phyloP scores from a whole-genome alignment of 2,113 vertebrate genomes.

The Cheilinus undulatus region DNA sequence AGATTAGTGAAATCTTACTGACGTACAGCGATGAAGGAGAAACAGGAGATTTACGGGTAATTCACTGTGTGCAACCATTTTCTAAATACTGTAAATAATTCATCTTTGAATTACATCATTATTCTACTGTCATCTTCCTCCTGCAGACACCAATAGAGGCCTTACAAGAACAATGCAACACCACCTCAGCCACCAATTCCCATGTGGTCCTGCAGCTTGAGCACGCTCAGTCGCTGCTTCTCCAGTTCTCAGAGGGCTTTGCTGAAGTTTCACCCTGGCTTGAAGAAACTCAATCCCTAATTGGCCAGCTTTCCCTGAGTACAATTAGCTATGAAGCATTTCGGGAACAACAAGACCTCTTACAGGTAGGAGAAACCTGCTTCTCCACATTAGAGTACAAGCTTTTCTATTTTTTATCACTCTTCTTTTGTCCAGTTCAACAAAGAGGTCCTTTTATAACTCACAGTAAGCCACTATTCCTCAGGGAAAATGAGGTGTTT shows the following conservation, averaged over 20 bases:
- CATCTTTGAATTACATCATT: neutral
- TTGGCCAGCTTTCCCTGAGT: slow-evolving; percentile 77
- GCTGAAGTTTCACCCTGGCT: slow-evolving; percentile 89
- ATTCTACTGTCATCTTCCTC: slow-evolving; percentile 1
- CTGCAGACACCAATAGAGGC: slow-evolving; percentile 74
- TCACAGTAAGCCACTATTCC: slow-evolving; percentile 7
- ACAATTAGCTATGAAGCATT: slow-evolving; percentile 85
- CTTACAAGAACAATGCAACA: slow-evolving; percentile 83
- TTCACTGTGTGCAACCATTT: neutral
- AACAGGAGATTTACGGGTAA: slow-evolving; percentile 79
- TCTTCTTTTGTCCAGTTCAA: slow-evolving; percentile 35
- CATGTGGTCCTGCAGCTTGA: slow-evolving; percentile 86
- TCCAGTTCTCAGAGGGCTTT: slow-evolving; percentile 85
- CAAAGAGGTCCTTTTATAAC: slow-evolving; percentile 64
- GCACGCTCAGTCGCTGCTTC: slow-evolving; percentile 86
- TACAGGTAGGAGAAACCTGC: slow-evolving; percentile 84
- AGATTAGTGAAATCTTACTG: slow-evolving; percentile 81
- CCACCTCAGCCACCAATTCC: slow-evolving; percentile 79
- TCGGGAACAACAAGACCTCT: slow-evolving; percentile 88
- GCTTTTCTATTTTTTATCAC: slow-evolving; percentile 22
- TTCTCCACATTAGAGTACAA: slow-evolving; percentile 31
- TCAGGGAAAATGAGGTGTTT: slow-evolving; percentile 36
- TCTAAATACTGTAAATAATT: too few relatives aligned
- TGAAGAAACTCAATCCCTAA: slow-evolving; percentile 81
- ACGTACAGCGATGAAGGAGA: slow-evolving; percentile 78